Evolutionary conservation across 2,888 invertebrate genomes (phyloP), one percentile per base, ranked within the genome.

Genomic region (Acronicta aceris): DNA sequence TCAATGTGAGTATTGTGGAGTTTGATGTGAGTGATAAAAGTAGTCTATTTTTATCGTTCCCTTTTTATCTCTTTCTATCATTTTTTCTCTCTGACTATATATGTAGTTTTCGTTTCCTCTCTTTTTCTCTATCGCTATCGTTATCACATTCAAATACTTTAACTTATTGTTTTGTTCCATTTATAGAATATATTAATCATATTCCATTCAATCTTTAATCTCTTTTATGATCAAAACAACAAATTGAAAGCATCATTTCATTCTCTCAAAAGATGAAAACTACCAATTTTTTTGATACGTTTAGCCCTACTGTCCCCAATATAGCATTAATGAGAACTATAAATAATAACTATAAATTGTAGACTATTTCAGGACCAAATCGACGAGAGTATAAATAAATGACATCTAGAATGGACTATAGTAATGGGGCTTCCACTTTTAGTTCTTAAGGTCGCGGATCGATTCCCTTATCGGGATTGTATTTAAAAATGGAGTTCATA

Each of bases 271-370:
- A 45, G 15, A 66, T 61, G 43, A 65, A 58, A 43, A 53, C 12
- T 38, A 45, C 7, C 21, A 54, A 42, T 21, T 10, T 1, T 12
- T 15, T 16, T 27, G 45, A 47, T 70, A 66, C 72, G 66, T 70
- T 65, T 64, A 54, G 48, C 40, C 10, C 43, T 7, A 42, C 62
- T 47, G 27, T 54, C 16, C 49, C 45, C 33, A 25, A 65, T 59
- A 52, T 59, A 60, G 55, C 42, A 48, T 47, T 62, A 65, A 68
- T 54, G 53, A 51, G 25, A 42, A 47, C 43, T 51, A n/a, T n/a
- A n/a, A n/a, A n/a, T n/a, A 51, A 65, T 62, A 68, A 62, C 51
- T 58, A 62, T 75, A 74, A 75, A 59, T 62, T 47, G 4, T 57
- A 15, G 10, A n/a, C 62, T 67, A 75, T 65, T 67, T 73, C 65